Conservation (phyloP, 2,888 invertebrate genomes). For the Lasioglossum malachurum region DNA sequence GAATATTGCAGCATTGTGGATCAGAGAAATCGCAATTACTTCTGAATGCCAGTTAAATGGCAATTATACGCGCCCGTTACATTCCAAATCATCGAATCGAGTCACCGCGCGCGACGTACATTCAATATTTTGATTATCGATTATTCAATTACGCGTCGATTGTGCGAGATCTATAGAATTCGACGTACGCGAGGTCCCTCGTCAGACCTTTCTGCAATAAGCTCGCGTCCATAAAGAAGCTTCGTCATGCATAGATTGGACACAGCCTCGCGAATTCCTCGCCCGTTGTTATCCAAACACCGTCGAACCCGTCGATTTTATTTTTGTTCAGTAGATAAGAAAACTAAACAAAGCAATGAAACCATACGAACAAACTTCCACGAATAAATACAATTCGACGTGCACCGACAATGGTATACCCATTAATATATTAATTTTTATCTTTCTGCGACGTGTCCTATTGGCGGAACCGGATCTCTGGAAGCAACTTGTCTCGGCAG, state of each 20-base stretch:
- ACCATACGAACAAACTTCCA: neutral
- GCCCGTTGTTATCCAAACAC: neutral
- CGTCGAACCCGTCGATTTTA: neutral
- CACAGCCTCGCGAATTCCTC: neutral
- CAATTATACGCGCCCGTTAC: neutral
- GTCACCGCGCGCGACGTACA: neutral
- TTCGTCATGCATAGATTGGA: neutral
- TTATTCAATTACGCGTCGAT: slow-evolving; percentile 11
- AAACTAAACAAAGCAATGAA: no score
- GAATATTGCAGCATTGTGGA: neutral
- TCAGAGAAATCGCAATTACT: slow-evolving; percentile 8
- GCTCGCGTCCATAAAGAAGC: neutral
- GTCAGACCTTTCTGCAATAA: neutral
- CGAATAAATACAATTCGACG: no score
- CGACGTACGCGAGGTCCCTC: neutral
- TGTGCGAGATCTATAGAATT: neutral
- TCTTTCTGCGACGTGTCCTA: neutral
- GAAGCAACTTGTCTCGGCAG: neutral
- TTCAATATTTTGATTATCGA: slow-evolving; percentile 16
- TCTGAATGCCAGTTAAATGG: slow-evolving; percentile 12
- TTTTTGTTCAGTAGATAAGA: neutral
- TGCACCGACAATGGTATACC: no score
- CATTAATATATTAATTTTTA: no score
- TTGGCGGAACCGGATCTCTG: neutral
- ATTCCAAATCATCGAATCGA: neutral